Conservation (phyloP, 1,140 invertebrate species). For the Dendroctonus valens region DNA sequence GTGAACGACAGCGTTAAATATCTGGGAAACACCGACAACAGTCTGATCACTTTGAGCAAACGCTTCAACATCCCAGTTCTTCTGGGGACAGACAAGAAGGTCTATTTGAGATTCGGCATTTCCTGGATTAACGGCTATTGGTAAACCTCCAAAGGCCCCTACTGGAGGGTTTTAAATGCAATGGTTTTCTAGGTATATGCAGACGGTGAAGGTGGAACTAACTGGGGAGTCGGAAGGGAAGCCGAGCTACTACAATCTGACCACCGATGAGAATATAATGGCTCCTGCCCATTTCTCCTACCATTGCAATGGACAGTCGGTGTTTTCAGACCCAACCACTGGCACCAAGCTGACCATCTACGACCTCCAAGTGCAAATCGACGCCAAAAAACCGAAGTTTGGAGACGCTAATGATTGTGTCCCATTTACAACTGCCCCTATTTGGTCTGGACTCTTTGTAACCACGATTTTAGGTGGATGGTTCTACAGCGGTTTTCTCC, state of each 20-base stretch:
- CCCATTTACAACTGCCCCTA: conserved; percentile 74
- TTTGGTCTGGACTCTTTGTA: conserved; percentile 75
- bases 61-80: conserved; percentile 37
- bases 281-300: conserved; percentile 57
- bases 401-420: conserved; percentile 68
- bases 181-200: conserved; percentile 16
- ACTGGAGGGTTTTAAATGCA: too few species aligned
- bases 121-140: conserved; percentile 43
- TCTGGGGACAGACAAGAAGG: conserved; percentile 37
- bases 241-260: conserved; percentile 35
- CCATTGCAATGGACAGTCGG: conserved; percentile 51
- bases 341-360: conserved; percentile 44
- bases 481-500: neutral
- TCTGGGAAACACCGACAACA: conserved; percentile 31
- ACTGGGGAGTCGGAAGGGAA: conserved; percentile 24
- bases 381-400: conserved; percentile 51
- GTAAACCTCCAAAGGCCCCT: conserved; percentile 23
- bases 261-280: conserved; percentile 42
- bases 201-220: conserved; percentile 36
- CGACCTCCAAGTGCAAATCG: conserved; percentile 54
- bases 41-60: conserved; percentile 35
- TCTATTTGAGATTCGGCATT: conserved; percentile 45
- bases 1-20: conserved; percentile 31
- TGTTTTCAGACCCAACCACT: conserved; percentile 44
- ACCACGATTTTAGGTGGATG: conserved; percentile 59